Evolutionary conservation across 2,797 vertebrate genomes (phyloP), one percentile per base, ranked within the genome.

Genomic region (Labeo calbasu): DNA sequence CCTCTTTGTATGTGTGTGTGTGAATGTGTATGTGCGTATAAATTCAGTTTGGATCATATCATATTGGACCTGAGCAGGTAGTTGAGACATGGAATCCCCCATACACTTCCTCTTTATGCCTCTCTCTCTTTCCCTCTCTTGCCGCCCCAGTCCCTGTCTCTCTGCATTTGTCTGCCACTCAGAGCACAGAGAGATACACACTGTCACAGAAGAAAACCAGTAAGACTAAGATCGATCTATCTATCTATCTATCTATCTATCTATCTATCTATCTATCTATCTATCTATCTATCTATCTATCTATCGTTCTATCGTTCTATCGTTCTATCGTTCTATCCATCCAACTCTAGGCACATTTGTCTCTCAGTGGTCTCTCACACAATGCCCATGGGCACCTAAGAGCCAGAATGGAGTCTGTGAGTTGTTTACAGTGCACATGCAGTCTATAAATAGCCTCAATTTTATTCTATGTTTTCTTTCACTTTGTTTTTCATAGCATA

Each of bases 11-110:
- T 77, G 82, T 82, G 65, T 61, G 79, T 79, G 36, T 79, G 79
- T 73, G 76, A 2, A 23, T 77, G 50, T 79, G 84, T 81, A 68
- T 83, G 81, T 59, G 85, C 85, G 85, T 89, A 85, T 66, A 66
- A 43, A 59, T 83, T 84, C 88, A 86, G 59, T 88, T 93, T 88
- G 91, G 87, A 92, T 92, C 83, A 88, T 84, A 91, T 94, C 89
- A 91, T 77, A 83, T 90, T 87, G 79, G 77, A 87, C 68, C 66
- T 76, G 75, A 84, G 70, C 65, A 82, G 85, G 86, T 86, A 87
- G 86, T 79, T 50, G 77, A 85, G 85, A 85, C 78, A 81, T 57
- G 40, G 32, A 83, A 82, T 86, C 59, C 23, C 76, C 77, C 66
- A 13, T 77, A 15, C 53, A 50, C 71, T 51, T 71, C 10, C 65